Conservation (phyloP, 2,797 vertebrate species). For the Thaleichthys pacificus region DNA sequence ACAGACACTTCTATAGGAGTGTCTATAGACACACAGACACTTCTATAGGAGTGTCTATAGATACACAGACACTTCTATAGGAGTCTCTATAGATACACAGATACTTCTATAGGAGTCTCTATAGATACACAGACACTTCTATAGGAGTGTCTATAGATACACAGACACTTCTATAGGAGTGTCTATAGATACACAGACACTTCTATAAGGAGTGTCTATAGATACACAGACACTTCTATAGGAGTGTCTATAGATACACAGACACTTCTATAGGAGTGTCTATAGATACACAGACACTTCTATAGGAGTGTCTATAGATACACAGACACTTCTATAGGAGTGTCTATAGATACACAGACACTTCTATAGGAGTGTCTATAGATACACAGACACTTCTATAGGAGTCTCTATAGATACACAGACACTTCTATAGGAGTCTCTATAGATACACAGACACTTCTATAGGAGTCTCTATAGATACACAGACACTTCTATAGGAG, state of each 20-base stretch:
- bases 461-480: no score
- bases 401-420: no score
- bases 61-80: background rate
- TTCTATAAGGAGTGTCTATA: no score
- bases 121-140: conserved; percentile 42
- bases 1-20: no score
- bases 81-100: no score
- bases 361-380: conserved; percentile 3
- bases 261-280: no score
- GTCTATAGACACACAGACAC: background rate
- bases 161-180: background rate
- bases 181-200: background rate
- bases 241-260: conserved; percentile 27
- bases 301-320: background rate
- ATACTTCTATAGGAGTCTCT: no score
- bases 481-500: no score
- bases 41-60: background rate
- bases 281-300: background rate
- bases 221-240: no score
- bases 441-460: background rate
- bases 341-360: no score
- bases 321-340: background rate
- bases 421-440: background rate
- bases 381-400: no score
- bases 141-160: no score